Percentiles rank a stretch among this genome's conserved stretches.
Evolutionary conservation across 2,797 vertebrate genomes (phyloP).

Genomic region (Tenualosa thibaudeaui): DNA sequence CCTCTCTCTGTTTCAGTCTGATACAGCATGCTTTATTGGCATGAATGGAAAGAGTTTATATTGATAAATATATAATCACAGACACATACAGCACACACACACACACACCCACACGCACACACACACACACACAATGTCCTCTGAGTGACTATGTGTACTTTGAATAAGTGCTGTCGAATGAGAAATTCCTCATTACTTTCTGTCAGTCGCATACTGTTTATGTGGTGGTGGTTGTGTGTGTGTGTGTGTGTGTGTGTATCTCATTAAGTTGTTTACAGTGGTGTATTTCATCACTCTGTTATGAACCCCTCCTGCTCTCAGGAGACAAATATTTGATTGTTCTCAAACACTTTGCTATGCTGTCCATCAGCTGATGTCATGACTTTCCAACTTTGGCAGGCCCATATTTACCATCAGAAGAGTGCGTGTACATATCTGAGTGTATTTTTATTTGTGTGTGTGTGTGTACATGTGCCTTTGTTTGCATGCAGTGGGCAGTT

Average conservation of each 20-base stretch:
- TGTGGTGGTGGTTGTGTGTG: not conserved
- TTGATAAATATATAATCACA: not conserved
- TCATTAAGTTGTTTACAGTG: not conserved
- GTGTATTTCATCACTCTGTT: not conserved
- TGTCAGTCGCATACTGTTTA: not conserved
- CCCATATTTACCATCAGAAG: not conserved
- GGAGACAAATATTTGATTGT: not conserved
- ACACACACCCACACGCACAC: not conserved
- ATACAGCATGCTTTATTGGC: not conserved
- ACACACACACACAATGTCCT: not conserved
- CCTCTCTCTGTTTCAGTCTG: not conserved
- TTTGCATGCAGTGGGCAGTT: not conserved
- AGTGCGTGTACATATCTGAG: not conserved
- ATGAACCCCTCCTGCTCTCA: not conserved
- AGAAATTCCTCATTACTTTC: not conserved
- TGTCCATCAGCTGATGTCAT: constrained; percentile 6
- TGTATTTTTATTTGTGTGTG: not conserved
- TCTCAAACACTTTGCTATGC: not conserved
- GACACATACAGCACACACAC: not conserved
- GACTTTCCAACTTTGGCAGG: not conserved
- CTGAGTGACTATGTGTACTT: not conserved
- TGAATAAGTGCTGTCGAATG: not conserved
- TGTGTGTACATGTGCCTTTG: not conserved
- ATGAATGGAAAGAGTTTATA: not conserved
- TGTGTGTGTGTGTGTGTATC: not conserved